Evolutionary conservation across 2,797 vertebrate genomes (phyloP).

Genomic region (Mastacembelus armatus): DNA sequence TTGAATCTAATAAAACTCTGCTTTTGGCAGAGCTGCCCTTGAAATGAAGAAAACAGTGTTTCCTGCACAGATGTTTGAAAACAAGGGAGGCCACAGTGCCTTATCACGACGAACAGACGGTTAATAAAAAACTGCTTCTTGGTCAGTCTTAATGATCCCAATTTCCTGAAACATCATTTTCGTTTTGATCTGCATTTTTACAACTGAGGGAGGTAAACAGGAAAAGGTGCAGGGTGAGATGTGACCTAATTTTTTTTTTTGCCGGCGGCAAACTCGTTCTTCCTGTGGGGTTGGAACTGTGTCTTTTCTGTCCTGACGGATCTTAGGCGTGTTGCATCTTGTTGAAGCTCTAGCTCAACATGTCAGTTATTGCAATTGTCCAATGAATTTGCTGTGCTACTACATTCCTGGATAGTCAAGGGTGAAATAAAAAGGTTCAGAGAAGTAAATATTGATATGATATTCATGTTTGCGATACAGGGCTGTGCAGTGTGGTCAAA

Average conservation of each 20-base stretch:
- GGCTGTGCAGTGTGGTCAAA: too few species aligned
- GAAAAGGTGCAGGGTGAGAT: background rate
- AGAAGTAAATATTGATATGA: too few species aligned
- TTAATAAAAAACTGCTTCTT: constrained; percentile 9
- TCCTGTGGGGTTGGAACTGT: constrained; percentile 21
- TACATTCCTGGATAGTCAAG: too few species aligned
- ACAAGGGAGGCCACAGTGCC: constrained; percentile 45
- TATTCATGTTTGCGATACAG: too few species aligned
- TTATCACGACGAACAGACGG: constrained; percentile 50
- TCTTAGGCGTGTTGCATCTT: constrained; percentile 62
- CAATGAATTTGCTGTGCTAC: too few species aligned
- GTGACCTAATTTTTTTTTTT: constrained; percentile 54
- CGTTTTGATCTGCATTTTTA: constrained; percentile 23
- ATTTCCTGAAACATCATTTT: constrained; percentile 19
- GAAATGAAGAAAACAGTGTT: constrained; percentile 29
- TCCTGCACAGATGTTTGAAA: constrained; percentile 58
- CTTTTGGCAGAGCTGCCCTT: constrained; percentile 47
- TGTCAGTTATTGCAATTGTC: too few species aligned
- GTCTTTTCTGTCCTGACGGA: background rate
- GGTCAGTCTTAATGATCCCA: constrained; percentile 6
- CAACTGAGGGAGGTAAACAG: constrained; percentile 9
- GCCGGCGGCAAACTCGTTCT: constrained; percentile 32
- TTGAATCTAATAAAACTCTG: constrained; percentile 5
- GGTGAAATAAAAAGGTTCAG: too few species aligned
- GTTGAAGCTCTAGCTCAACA: too few species aligned